Conservation (phyloP, 1,140 invertebrate genomes). For the Lordiphosa stackelbergi region DNA sequence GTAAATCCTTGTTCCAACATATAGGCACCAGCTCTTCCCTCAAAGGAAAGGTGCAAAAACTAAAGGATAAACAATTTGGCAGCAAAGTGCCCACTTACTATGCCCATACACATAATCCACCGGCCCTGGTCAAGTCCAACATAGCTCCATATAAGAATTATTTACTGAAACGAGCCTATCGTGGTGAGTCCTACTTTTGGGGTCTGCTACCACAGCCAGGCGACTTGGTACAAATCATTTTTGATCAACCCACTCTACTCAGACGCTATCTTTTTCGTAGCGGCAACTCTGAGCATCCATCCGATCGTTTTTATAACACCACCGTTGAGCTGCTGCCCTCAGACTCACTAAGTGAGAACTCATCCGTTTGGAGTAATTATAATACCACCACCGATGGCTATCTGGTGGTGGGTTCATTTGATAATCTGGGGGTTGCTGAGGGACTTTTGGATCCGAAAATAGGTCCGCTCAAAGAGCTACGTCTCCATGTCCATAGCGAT, state of each 20-base stretch:
- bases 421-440: conserved; percentile 87
- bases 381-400: conserved; percentile 85
- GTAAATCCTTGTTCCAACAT: conserved; percentile 96
- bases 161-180: conserved; percentile 89
- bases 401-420: conserved; percentile 85
- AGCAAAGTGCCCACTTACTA: conserved; percentile 87
- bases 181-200: conserved; percentile 95
- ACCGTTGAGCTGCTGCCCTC: conserved; percentile 89
- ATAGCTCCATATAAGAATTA: conserved; percentile 92
- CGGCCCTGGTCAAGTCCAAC: conserved; percentile 85
- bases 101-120: conserved; percentile 89
- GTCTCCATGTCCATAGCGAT: conserved; percentile 87
- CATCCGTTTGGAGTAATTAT: conserved; percentile 76
- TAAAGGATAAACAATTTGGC: conserved; percentile 97
- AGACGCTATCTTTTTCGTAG: conserved; percentile 91
- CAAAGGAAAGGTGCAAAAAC: conserved; percentile 97
- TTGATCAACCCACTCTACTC: conserved; percentile 85
- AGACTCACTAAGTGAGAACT: conserved; percentile 74
- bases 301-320: conserved; percentile 93
- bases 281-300: conserved; percentile 94
- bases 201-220: conserved; percentile 90
- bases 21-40: conserved; percentile 96
- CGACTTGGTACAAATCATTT: conserved; percentile 90
- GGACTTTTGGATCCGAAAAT: conserved; percentile 83
- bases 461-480: conserved; percentile 84